Conservation (phyloP, 2,113 vertebrate species). For the Neogale vison region DNA sequence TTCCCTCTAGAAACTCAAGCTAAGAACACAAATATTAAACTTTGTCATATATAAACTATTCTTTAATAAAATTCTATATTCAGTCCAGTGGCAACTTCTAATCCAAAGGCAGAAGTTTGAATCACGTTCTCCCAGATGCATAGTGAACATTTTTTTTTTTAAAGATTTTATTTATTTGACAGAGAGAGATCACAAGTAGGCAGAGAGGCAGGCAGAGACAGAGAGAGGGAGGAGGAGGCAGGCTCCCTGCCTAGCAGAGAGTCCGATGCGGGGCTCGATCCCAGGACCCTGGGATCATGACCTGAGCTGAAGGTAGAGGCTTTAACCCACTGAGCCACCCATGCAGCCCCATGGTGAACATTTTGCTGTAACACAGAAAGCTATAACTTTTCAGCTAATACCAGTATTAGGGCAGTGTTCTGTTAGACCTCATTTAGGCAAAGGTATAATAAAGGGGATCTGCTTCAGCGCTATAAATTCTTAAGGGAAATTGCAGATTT, state of each 20-base stretch:
- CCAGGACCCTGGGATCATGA: too few species aligned
- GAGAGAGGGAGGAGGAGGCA: too few species aligned
- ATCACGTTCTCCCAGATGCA: not conserved
- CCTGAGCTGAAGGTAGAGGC: too few species aligned
- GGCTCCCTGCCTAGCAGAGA: too few species aligned
- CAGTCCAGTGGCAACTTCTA: constrained; percentile 20
- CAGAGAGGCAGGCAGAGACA: too few species aligned
- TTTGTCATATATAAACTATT: constrained; percentile 9
- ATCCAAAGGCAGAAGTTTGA: not conserved
- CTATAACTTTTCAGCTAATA: constrained; percentile 16
- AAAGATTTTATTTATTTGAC: too few species aligned
- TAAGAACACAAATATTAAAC: constrained; percentile 8
- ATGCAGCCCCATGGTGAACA: not conserved
- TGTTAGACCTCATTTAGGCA: not conserved
- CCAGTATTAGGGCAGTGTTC: not conserved
- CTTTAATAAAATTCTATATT: constrained; percentile 39
- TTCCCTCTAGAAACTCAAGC: not conserved
- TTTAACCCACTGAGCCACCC: too few species aligned
- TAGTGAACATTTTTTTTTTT: not conserved
- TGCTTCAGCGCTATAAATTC: constrained; percentile 2
- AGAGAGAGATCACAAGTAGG: too few species aligned
- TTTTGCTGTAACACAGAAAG: not conserved
- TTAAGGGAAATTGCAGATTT: constrained; percentile 16
- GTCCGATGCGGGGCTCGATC: too few species aligned
- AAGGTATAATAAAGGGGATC: not conserved